These are phyloP conservation scores for Scaptomyza hsui DNA, from an alignment of 1,140 invertebrate species.

Conservation along the genomic window DNA sequence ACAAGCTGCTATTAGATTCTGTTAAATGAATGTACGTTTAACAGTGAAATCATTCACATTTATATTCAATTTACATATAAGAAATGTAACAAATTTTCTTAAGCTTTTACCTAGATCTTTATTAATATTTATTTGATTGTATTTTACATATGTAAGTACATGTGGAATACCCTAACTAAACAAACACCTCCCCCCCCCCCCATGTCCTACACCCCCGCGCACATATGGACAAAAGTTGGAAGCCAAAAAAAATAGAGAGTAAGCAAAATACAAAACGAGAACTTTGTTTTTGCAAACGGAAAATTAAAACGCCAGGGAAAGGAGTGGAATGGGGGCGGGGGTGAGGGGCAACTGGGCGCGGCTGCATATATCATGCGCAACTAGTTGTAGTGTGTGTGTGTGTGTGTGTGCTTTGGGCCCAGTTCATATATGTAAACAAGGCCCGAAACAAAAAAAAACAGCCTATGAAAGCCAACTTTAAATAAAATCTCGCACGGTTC, in stretches of 20 bases:
- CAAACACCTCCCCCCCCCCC: not conserved
- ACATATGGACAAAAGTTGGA: conserved; percentile 62
- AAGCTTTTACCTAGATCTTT: too few relatives aligned
- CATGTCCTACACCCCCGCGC: not conserved
- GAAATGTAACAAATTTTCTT: too few relatives aligned
- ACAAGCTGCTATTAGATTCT: too few relatives aligned
- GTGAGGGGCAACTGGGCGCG: conserved; percentile 18
- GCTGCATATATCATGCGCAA: conserved; percentile 37
- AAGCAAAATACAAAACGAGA: conserved; percentile 52
- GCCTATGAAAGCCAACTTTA: conserved; percentile 39
- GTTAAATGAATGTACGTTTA: too few relatives aligned
- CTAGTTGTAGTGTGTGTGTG: conserved; percentile 44
- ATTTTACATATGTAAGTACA: conserved; percentile 77
- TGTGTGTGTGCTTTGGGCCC: conserved; percentile 11
- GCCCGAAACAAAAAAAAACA: conserved; percentile 6
- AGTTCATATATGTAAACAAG: conserved; percentile 7
- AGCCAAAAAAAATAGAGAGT: conserved; percentile 50
- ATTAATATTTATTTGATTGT: conserved; percentile 57
- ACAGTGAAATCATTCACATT: too few relatives aligned
- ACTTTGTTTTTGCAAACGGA: conserved; percentile 26
- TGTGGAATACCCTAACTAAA: conserved; percentile 48
- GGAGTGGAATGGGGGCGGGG: not conserved
- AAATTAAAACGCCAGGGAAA: conserved; percentile 31
- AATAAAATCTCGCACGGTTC: conserved; percentile 77
- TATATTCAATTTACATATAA: too few relatives aligned